Percentiles rank a stretch among this genome's conserved stretches.
Conservation (phyloP, 2,797 vertebrate species). For the Myotis pilosus region DNA sequence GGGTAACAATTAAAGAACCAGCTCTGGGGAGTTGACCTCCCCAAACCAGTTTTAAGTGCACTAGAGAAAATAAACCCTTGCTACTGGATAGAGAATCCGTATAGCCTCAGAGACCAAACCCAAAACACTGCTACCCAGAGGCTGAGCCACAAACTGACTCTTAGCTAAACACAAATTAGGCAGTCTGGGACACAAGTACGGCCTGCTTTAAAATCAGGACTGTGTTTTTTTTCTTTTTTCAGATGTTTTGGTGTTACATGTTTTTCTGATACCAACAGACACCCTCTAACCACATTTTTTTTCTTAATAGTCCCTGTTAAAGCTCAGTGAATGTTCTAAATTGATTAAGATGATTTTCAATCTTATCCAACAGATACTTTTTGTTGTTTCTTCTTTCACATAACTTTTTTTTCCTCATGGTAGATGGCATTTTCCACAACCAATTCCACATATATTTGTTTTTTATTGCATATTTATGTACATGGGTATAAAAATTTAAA, state of each 20-base stretch:
- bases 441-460: not conserved
- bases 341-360: not conserved
- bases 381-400: not conserved
- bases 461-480: not conserved
- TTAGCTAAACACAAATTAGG: too few relatives aligned
- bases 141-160: too few relatives aligned
- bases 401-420: not conserved
- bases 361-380: not conserved
- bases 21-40: too few relatives aligned
- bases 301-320: not conserved
- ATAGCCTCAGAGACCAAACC: too few relatives aligned
- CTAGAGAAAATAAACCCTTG: too few relatives aligned
- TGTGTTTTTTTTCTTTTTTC: too few relatives aligned
- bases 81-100: too few relatives aligned
- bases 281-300: not conserved
- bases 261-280: not conserved
- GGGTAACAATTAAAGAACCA: too few relatives aligned
- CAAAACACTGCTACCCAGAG: too few relatives aligned
- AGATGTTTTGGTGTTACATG: not conserved
- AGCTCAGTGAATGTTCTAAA: slow-evolving; percentile 1
- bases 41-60: too few relatives aligned
- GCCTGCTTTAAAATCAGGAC: too few relatives aligned
- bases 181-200: too few relatives aligned
- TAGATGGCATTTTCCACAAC: not conserved
- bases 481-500: not conserved